Evolutionary conservation across 2,797 vertebrate genomes (phyloP), one percentile per base, ranked within the genome.

Genomic region (Glossophaga mutica): DNA sequence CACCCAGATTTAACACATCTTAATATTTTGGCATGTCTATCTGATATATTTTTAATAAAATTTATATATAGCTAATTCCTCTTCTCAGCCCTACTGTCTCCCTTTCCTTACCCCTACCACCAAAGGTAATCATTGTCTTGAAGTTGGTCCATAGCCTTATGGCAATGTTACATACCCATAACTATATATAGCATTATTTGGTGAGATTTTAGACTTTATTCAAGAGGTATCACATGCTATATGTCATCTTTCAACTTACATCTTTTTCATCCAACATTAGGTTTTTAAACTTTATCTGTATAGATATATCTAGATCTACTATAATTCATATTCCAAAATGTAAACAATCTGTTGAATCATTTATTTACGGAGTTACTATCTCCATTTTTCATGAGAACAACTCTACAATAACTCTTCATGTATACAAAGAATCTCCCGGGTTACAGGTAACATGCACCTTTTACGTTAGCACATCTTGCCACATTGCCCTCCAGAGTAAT

Each of bases 271-370:
- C 48, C 37, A 84, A 32, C n/a, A 18, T 70, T 86, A 32, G 4
- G 2, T 52, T 78, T 78, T 79, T 57, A 1, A 89, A 74, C 15
- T 83, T 82, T 74, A 55, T 76, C n/a, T 89, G 5, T 91, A 9
- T 39, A 57, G 8, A 34, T 74, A 62, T 21, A 70, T 18, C n/a
- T 71, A 73, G 59, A 42, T 84, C 19, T 95, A 85, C n/a, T 87
- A 68, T 76, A 82, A 2, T 73, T 95, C 37, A 32, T 50, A 84
- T 91, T 78, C 26, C n/a, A 96, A 95, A 94, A 79, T 88, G 1
- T 59, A 94, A 95, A 76, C 16, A 73, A 48, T 95, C 57, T 67
- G 18, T 59, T 82, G 12, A 79, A 81, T 29, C 9, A 32, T 62
- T 68, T 93, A 19, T 92, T 95, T 82, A 65, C 14, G 39, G 42